These are phyloP conservation scores for Zaprionus lachaisei DNA, from an alignment of 1,140 invertebrate genomes.

Conservation along the genomic window DNA sequence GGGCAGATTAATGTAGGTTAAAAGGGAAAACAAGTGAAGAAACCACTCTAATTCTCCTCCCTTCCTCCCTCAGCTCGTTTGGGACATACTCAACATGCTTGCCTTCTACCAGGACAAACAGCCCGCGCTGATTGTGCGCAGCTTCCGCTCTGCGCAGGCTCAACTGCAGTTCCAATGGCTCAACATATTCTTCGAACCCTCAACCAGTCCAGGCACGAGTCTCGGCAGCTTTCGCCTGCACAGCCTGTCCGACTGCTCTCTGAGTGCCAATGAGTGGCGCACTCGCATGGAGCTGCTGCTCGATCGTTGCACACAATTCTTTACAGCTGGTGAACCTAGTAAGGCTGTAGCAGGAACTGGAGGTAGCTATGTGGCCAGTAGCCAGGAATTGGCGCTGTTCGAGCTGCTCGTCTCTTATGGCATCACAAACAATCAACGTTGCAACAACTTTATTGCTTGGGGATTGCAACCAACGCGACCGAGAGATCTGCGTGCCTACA, in stretches of 20 bases:
- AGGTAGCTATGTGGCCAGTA: slow-evolving; percentile 64
- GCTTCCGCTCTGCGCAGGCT: slow-evolving; percentile 73
- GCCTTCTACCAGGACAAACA: slow-evolving; percentile 79
- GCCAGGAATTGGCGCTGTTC: slow-evolving; percentile 69
- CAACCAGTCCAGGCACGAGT: slow-evolving; percentile 4
- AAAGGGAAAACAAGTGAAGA: fast-evolving
- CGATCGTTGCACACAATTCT: slow-evolving; percentile 78
- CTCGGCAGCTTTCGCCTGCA: slow-evolving; percentile 46
- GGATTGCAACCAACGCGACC: slow-evolving; percentile 75
- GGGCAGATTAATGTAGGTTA: slow-evolving; percentile 84
- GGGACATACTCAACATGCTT: slow-evolving; percentile 80
- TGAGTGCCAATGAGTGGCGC: slow-evolving; percentile 61
- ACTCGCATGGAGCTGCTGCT: slow-evolving; percentile 75
- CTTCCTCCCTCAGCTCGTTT: slow-evolving; percentile 57
- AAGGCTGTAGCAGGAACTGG: slow-evolving; percentile 22
- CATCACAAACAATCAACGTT: slow-evolving; percentile 77
- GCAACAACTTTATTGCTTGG: slow-evolving; percentile 82
- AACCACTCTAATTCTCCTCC: background rate
- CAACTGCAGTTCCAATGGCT: slow-evolving; percentile 72
- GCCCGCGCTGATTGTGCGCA: slow-evolving; percentile 59
- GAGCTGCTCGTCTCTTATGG: slow-evolving; percentile 73
- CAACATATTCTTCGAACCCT: slow-evolving; percentile 69
- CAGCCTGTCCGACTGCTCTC: slow-evolving; percentile 38
- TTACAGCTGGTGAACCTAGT: slow-evolving; percentile 43
- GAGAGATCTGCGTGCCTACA: slow-evolving; percentile 68